Conservation (phyloP, 2,888 invertebrate species). For the Synergus japonicus region DNA sequence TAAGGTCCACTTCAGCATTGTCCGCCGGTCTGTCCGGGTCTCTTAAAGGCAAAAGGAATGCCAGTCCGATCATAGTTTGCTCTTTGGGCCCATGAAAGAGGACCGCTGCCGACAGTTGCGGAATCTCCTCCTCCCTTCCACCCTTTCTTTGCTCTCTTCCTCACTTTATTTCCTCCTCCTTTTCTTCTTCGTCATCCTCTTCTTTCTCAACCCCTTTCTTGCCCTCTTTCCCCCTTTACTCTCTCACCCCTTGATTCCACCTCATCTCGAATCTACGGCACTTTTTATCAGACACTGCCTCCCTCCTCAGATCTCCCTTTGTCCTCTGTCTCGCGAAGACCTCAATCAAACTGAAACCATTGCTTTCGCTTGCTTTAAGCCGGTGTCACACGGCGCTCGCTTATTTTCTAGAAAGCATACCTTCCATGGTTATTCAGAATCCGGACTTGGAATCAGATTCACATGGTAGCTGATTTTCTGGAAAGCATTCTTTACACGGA, state of each 20-base stretch:
- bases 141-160: constrained; percentile 47
- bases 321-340: constrained; percentile 59
- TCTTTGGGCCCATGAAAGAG: constrained; percentile 69
- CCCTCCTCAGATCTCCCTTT: constrained; percentile 42
- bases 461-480: constrained; percentile 7
- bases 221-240: constrained; percentile 26
- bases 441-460: constrained; percentile 13
- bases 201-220: constrained; percentile 47
- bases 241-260: constrained; percentile 28
- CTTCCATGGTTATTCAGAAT: constrained; percentile 5
- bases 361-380: constrained; percentile 63
- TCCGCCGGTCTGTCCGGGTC: constrained; percentile 64
- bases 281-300: constrained; percentile 58
- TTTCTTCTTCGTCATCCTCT: constrained; percentile 44
- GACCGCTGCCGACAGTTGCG: constrained; percentile 58
- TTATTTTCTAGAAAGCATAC: constrained; percentile 30
- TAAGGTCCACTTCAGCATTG: constrained; percentile 58
- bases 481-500: constrained; percentile 3
- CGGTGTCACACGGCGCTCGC: constrained; percentile 50
- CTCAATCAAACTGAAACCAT: constrained; percentile 69
- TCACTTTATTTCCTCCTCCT: constrained; percentile 54
- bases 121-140: constrained; percentile 51
- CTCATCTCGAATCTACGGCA: constrained; percentile 54
- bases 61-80: constrained; percentile 74
- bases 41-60: constrained; percentile 72